A percentile compares a stretch with the other conserved stretches of the same genome.
Conservation (phyloP, 64 coral and sea anemone genomes). For the Astreopora myriophthalma region DNA sequence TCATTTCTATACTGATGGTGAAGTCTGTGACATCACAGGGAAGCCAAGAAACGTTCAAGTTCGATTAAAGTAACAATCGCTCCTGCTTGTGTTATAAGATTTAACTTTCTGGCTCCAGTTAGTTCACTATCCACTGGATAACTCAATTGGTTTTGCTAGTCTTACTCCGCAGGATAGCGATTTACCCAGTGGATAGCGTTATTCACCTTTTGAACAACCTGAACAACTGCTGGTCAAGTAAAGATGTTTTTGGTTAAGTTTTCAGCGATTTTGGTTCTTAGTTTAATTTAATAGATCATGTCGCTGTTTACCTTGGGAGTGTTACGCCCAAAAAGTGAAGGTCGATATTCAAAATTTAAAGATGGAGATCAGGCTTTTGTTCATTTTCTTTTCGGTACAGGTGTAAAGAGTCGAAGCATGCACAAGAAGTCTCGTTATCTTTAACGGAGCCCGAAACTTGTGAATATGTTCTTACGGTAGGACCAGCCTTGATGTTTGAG, state of each 20-base stretch:
- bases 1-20: slow-evolving; percentile 88
- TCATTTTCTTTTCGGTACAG: slow-evolving; percentile 32
- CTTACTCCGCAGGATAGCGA: no score
- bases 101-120: background rate
- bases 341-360: no score
- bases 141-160: no score
- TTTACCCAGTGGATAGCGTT: no score
- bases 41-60: slow-evolving; percentile 93
- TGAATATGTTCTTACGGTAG: slow-evolving; percentile 95
- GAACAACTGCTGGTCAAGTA: no score
- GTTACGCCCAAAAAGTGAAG: no score
- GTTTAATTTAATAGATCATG: no score
- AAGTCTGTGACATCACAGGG: slow-evolving; percentile 86
- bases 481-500: background rate
- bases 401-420: slow-evolving; percentile 91
- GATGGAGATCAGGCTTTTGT: background rate
- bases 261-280: no score
- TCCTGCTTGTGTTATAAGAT: background rate
- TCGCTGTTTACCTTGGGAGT: no score
- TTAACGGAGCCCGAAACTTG: slow-evolving; percentile 90
- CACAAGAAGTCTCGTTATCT: slow-evolving; percentile 93
- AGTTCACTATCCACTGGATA: no score
- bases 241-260: no score
- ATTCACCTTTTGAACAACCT: no score
- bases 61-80: slow-evolving; percentile 82